These are phyloP conservation scores for Pycnomerus fuliginosus DNA, from an alignment of 2,888 invertebrate genomes.

Conservation along the genomic window DNA sequence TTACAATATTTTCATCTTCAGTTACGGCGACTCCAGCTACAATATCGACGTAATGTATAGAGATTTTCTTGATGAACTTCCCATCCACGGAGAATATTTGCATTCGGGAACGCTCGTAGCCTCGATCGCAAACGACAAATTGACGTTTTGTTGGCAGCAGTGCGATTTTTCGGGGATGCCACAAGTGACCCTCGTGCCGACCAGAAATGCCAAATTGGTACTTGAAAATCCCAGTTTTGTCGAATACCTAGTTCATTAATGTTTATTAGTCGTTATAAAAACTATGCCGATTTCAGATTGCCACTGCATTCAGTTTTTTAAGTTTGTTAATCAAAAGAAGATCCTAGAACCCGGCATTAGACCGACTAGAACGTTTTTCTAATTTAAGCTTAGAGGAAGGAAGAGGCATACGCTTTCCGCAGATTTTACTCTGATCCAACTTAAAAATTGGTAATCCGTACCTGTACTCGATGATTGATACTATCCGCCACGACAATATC, in stretches of 20 bases:
- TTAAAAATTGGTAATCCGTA: too few relatives aligned
- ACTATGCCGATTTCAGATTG: too few relatives aligned
- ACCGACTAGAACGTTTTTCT: not conserved
- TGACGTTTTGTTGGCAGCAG: constrained; percentile 83
- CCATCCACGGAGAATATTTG: constrained; percentile 96
- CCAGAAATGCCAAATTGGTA: constrained; percentile 94
- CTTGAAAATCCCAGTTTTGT: constrained; percentile 89
- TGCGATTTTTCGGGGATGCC: constrained; percentile 96
- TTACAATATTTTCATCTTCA: constrained; percentile 88
- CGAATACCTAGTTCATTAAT: constrained; percentile 71
- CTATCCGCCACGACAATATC: constrained; percentile 97
- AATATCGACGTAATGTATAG: constrained; percentile 83
- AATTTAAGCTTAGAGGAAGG: too few relatives aligned
- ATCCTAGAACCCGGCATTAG: not conserved
- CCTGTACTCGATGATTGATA: constrained; percentile 93
- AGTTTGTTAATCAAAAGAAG: not conserved
- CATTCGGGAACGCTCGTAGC: constrained; percentile 94
- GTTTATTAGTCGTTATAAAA: not conserved
- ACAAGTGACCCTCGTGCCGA: constrained; percentile 93
- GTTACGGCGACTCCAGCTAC: constrained; percentile 94
- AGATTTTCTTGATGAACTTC: constrained; percentile 92
- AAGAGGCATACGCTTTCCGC: too few relatives aligned
- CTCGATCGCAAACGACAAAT: constrained; percentile 95
- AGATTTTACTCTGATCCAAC: too few relatives aligned
- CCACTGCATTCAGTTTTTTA: too few relatives aligned